phyloP scores from a whole-genome alignment of 2,888 invertebrate genomes.

The Plebejus argus region DNA sequence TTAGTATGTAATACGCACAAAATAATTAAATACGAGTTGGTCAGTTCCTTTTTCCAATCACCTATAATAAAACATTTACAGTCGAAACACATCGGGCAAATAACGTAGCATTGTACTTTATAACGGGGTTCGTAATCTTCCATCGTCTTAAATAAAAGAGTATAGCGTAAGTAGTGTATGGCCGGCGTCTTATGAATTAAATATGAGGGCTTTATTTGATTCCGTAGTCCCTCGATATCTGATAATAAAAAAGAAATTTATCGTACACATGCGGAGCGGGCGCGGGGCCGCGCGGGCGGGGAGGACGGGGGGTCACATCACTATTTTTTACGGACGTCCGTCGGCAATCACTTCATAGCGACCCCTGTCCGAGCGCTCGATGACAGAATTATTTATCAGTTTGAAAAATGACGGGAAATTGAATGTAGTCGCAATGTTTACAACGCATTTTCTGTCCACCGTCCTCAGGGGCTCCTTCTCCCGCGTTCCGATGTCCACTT shows the following conservation, averaged over 20 bases:
- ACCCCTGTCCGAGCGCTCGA: conserved; percentile 80
- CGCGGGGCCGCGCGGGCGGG: conserved; percentile 68
- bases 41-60: conserved; percentile 24
- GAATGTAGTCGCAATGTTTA: conserved; percentile 82
- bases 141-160: conserved; percentile 79
- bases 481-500: conserved; percentile 81
- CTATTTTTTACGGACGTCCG: conserved; percentile 79
- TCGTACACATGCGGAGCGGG: conserved; percentile 67
- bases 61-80: conserved; percentile 30
- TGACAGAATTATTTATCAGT: conserved; percentile 83
- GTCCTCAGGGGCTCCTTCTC: conserved; percentile 80
- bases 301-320: not conserved
- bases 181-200: conserved; percentile 81
- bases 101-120: conserved; percentile 36
- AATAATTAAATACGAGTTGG: conserved; percentile 24
- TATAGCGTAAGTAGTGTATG: conserved; percentile 73
- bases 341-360: conserved; percentile 80
- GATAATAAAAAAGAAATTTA: conserved; percentile 81
- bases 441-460: conserved; percentile 79
- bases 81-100: conserved; percentile 25
- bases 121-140: conserved; percentile 62
- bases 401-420: conserved; percentile 83
- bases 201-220: conserved; percentile 82
- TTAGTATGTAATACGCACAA: not conserved
- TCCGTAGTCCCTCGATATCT: conserved; percentile 81